These are phyloP conservation scores for Gryllus bimaculatus DNA, from an alignment of 1,140 invertebrate genomes.

Conservation along the genomic window DNA sequence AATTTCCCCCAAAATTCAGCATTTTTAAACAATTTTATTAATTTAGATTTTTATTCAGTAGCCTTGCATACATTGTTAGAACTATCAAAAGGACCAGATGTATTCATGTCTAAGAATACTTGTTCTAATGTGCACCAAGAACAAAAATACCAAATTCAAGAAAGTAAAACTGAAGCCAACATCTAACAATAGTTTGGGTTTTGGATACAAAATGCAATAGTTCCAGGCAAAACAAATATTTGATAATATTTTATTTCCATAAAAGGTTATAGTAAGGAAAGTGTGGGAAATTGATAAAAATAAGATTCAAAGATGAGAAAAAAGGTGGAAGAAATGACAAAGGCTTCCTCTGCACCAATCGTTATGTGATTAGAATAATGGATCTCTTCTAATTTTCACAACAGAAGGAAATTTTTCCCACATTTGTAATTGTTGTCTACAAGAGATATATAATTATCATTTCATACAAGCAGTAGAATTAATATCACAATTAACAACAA, in stretches of 20 bases:
- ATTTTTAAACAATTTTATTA: too few relatives aligned
- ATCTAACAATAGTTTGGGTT: background rate
- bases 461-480: background rate
- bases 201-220: background rate
- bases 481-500: slow-evolving; percentile 1
- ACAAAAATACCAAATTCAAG: too few relatives aligned
- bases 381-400: background rate
- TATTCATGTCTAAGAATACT: too few relatives aligned
- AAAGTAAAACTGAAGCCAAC: too few relatives aligned
- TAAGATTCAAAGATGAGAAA: background rate
- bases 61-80: too few relatives aligned
- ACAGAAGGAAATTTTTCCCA: background rate
- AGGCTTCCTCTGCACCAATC: background rate
- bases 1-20: too few relatives aligned
- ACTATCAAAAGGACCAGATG: too few relatives aligned
- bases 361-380: background rate
- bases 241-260: slow-evolving; percentile 11
- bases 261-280: slow-evolving; percentile 8
- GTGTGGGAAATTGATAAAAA: background rate
- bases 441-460: slow-evolving; percentile 7
- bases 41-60: too few relatives aligned
- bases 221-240: slow-evolving; percentile 9
- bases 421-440: slow-evolving; percentile 1
- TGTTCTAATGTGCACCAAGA: too few relatives aligned
- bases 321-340: background rate